These are phyloP conservation scores for Chionodraco myersi DNA, from an alignment of 2,113 vertebrate species.

Conservation along the genomic window DNA sequence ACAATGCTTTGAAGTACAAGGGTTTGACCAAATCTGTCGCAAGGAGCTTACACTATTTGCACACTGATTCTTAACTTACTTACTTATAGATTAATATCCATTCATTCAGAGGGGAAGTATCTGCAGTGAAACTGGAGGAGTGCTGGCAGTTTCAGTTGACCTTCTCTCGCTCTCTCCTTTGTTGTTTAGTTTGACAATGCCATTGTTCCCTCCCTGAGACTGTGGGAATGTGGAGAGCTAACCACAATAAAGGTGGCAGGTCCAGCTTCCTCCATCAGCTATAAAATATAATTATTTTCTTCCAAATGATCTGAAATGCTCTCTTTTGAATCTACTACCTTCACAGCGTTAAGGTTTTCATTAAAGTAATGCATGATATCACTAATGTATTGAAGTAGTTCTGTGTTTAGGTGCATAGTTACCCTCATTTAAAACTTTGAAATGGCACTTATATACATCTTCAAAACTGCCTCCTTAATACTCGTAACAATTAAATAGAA, in stretches of 20 bases:
- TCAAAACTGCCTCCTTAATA: no score
- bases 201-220: slow-evolving; percentile 31
- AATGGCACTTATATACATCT: no score
- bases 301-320: no score
- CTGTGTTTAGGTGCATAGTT: not conserved
- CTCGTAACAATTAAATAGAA: no score
- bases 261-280: not conserved
- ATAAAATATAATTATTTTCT: no score
- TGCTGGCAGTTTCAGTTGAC: not conserved
- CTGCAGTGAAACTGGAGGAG: slow-evolving; percentile 9
- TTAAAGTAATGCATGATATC: not conserved
- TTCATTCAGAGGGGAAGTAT: not conserved
- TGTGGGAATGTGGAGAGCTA: slow-evolving; percentile 22
- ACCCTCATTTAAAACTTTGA: not conserved
- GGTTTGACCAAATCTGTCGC: not conserved
- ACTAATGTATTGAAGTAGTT: not conserved
- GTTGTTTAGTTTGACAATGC: slow-evolving; percentile 22
- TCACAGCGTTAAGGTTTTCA: not conserved
- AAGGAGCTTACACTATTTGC: not conserved
- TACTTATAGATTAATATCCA: not conserved
- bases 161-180: slow-evolving; percentile 27
- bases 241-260: not conserved
- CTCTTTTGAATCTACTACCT: no score
- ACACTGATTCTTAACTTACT: not conserved
- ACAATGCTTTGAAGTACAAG: no score